These are phyloP conservation scores for Ostrea denselamellosa DNA, from an alignment of 1,140 invertebrate species.

Conservation along the genomic window DNA sequence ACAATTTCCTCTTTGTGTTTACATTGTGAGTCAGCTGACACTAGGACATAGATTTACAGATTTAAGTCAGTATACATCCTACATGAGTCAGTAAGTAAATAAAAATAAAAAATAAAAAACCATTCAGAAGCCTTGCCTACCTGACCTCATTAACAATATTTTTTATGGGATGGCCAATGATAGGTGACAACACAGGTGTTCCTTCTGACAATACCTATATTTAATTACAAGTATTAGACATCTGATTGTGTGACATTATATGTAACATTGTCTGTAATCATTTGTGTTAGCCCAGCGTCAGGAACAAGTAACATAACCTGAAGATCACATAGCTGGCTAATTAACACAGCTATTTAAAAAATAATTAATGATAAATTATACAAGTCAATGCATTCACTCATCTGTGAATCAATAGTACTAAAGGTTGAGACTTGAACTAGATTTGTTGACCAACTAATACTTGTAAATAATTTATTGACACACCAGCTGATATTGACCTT, in stretches of 20 bases:
- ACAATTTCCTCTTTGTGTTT: slow-evolving; percentile 29
- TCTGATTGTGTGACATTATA: not conserved
- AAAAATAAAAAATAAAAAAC: not conserved
- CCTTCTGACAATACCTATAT: not conserved
- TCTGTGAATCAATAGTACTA: not conserved
- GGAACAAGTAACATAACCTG: not conserved
- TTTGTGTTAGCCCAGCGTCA: not conserved
- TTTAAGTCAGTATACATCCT: slow-evolving; percentile 11
- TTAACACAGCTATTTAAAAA: not conserved
- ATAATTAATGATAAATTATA: not conserved
- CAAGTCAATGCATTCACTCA: not conserved
- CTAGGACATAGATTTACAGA: slow-evolving; percentile 5
- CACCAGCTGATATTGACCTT: not conserved
- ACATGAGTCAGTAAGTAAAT: slow-evolving; percentile 32
- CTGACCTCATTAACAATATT: not conserved
- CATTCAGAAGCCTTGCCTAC: not conserved
- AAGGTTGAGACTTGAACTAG: not conserved
- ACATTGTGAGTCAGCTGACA: not conserved
- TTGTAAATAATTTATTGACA: slow-evolving; percentile 18
- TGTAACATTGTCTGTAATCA: not conserved
- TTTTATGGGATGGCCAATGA: not conserved
- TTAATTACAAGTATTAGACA: not conserved
- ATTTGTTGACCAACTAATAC: not conserved
- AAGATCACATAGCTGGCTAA: not conserved
- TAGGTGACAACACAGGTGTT: not conserved